These are phyloP conservation scores for Schrankia costaestrigalis DNA, from an alignment of 2,888 invertebrate genomes.

Conservation along the genomic window DNA sequence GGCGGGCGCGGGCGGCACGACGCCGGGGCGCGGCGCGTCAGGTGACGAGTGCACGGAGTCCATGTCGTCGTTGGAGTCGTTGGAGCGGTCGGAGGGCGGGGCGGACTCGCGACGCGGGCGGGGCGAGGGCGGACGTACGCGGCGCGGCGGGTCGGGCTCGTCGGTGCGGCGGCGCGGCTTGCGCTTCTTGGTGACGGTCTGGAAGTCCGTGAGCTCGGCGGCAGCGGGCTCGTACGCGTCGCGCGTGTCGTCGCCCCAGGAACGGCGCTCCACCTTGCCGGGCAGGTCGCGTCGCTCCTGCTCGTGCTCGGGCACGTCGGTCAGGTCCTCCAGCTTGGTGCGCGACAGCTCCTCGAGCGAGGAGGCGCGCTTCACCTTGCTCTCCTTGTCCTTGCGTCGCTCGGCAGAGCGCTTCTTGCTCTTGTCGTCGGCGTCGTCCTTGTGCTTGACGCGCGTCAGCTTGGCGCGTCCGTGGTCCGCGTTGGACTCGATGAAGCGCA, in stretches of 20 bases:
- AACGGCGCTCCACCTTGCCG: constrained; percentile 78
- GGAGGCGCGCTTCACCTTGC: constrained; percentile 84
- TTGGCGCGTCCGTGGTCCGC: constrained; percentile 63
- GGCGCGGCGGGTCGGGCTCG: constrained; percentile 45
- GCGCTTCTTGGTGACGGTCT: constrained; percentile 91
- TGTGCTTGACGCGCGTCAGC: constrained; percentile 59
- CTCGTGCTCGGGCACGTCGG: constrained; percentile 57
- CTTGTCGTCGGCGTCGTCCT: constrained; percentile 69
- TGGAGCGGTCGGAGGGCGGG: constrained; percentile 90
- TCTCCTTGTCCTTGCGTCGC: constrained; percentile 65
- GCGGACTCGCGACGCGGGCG: constrained; percentile 83
- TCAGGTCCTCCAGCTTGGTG: constrained; percentile 86
- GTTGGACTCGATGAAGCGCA: constrained; percentile 88
- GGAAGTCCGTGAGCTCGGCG: constrained; percentile 86
- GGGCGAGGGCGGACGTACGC: constrained; percentile 45
- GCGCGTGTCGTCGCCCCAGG: constrained; percentile 85
- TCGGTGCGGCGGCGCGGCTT: constrained; percentile 86
- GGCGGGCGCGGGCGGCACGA: constrained; percentile 81
- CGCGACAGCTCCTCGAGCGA: constrained; percentile 91
- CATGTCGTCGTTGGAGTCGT: constrained; percentile 89
- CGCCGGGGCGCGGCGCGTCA: constrained; percentile 61
- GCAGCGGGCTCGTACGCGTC: constrained; percentile 39
- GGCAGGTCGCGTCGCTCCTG: constrained; percentile 39
- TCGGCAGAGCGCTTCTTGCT: constrained; percentile 76
- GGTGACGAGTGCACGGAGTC: constrained; percentile 93